These are phyloP conservation scores for Steinernema hermaphroditum DNA, from an alignment of 2,888 invertebrate genomes.

Conservation along the genomic window DNA sequence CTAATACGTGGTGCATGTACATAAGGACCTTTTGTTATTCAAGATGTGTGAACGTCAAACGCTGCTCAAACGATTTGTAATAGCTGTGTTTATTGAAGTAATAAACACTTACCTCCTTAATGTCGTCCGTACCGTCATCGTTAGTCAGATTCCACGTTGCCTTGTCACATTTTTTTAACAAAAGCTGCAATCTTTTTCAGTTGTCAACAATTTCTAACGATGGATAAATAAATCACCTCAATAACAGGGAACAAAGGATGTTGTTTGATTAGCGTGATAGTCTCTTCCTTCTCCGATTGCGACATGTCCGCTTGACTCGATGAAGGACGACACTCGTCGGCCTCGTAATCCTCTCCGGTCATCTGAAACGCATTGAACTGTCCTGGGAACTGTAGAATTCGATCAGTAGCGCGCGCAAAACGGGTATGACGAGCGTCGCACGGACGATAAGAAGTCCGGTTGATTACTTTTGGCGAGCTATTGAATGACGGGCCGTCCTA, in stretches of 20 bases:
- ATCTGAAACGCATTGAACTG: neutral
- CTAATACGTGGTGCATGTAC: neutral
- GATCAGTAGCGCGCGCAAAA: neutral
- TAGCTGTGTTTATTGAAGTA: no score
- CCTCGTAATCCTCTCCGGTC: constrained; percentile 2
- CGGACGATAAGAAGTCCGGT: no score
- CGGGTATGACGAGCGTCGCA: neutral
- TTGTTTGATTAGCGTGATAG: neutral
- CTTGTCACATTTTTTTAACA: constrained; percentile 3
- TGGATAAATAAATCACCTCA: neutral
- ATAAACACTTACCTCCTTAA: constrained; percentile 1
- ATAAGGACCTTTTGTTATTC: neutral
- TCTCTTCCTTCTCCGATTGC: neutral
- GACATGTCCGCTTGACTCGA: neutral
- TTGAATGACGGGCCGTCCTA: neutral
- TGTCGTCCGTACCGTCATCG: constrained; percentile 7
- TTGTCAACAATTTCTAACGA: constrained; percentile 9
- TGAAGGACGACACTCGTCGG: constrained; percentile 3
- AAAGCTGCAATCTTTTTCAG: neutral
- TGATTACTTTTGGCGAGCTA: neutral
- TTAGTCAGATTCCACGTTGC: constrained; percentile 12
- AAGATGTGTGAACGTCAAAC: no score
- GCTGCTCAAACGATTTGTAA: no score
- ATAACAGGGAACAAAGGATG: constrained; percentile 13
- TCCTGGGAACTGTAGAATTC: no score